phyloP scores from a whole-genome alignment of 2,797 vertebrate species.

The Thamnophis elegans region DNA sequence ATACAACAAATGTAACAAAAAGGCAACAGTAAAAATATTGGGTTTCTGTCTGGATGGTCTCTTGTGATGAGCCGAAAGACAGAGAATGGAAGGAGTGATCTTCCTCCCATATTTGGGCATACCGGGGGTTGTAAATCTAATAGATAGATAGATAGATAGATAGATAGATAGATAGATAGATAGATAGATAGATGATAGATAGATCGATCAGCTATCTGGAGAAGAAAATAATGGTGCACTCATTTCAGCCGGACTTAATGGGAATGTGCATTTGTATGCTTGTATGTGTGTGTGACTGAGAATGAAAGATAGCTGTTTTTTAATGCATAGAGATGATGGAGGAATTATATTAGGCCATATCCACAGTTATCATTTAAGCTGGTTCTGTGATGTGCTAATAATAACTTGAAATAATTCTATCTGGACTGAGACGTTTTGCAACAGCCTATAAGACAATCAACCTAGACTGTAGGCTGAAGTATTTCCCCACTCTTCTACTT shows the following conservation, averaged over 20 bases:
- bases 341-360: not conserved
- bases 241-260: not conserved
- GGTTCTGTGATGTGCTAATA: not conserved
- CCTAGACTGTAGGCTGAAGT: not conserved
- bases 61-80: too few species aligned
- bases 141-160: too few species aligned
- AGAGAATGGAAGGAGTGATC: too few species aligned
- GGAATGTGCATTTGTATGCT: not conserved
- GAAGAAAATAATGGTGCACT: not conserved
- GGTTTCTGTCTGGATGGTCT: too few species aligned
- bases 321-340: not conserved
- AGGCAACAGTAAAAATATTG: too few species aligned
- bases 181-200: too few species aligned
- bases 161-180: too few species aligned
- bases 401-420: not conserved
- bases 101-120: too few species aligned
- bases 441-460: not conserved
- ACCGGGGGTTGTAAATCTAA: too few species aligned
- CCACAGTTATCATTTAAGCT: not conserved
- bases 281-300: too few species aligned
- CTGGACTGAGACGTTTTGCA: not conserved
- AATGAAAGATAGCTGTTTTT: not conserved
- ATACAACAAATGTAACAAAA: too few species aligned
- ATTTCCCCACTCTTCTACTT: not conserved
- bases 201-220: not conserved